phyloP scores from a whole-genome alignment of 2,797 vertebrate species.

The Psittacula echo region DNA sequence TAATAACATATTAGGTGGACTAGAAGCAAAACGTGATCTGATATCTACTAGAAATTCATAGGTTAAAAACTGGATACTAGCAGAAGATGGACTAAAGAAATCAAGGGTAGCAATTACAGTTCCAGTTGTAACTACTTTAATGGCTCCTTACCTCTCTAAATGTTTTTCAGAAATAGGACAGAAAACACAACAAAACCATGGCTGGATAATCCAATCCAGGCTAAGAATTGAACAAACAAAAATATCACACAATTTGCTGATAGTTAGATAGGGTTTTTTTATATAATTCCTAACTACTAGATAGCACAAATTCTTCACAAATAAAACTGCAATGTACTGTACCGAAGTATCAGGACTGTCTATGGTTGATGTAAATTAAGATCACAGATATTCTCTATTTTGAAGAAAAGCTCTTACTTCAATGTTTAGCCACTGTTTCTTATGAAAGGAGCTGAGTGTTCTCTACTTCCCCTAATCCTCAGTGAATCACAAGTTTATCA shows the following conservation, averaged over 20 bases:
- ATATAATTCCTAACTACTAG: neutral
- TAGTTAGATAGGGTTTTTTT: neutral
- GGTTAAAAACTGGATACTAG: constrained; percentile 9
- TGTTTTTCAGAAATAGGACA: constrained; percentile 12
- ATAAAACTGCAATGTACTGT: neutral
- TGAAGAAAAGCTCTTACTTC: neutral
- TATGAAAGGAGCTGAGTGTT: neutral
- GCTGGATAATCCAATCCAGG: neutral
- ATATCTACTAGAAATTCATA: constrained; percentile 4
- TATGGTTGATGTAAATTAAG: neutral
- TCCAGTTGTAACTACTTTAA: constrained; percentile 1
- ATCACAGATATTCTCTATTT: neutral
- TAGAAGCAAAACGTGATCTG: constrained; percentile 7
- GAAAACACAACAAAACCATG: constrained; percentile 22
- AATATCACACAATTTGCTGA: neutral
- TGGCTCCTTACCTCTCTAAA: neutral
- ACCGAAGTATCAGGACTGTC: neutral
- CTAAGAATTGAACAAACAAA: neutral
- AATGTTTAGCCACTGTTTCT: neutral
- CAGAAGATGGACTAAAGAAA: constrained; percentile 2
- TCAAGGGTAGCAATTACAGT: neutral
- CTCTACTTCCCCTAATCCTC: neutral
- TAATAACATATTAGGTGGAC: neutral
- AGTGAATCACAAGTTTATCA: neutral
- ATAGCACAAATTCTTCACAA: neutral